A percentile compares a stretch with the other conserved stretches of the same genome.
Evolutionary conservation across 2,113 vertebrate species (phyloP).

Genomic region (Anolis carolinensis): DNA sequence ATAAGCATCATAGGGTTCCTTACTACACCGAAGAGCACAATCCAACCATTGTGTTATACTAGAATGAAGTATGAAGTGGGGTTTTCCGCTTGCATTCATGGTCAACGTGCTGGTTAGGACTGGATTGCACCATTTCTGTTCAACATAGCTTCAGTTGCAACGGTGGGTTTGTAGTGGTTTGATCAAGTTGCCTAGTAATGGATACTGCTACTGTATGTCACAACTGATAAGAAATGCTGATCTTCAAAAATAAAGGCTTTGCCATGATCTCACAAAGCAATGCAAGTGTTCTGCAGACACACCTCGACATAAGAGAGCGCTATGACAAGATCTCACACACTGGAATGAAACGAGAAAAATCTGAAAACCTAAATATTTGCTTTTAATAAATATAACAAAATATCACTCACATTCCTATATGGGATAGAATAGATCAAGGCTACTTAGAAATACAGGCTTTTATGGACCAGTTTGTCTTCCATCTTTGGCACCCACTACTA

Average conservation of each 20-base stretch:
- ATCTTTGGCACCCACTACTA: background rate
- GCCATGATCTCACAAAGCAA: background rate
- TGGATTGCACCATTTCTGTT: background rate
- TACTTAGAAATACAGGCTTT: background rate
- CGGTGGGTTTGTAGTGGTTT: background rate
- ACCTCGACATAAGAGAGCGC: background rate
- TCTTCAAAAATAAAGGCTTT: background rate
- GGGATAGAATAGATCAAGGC: background rate
- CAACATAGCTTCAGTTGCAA: background rate
- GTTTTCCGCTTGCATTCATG: background rate
- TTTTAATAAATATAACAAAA: constrained; percentile 20
- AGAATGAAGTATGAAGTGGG: background rate
- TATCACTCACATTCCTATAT: too few relatives aligned
- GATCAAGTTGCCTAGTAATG: background rate
- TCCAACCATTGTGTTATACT: background rate
- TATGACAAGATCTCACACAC: background rate
- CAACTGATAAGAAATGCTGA: background rate
- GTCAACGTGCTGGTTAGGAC: background rate
- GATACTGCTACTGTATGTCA: background rate
- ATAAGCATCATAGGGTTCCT: too few relatives aligned
- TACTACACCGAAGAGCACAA: background rate
- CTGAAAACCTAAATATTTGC: constrained; percentile 2
- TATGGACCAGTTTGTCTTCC: background rate
- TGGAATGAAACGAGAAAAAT: background rate
- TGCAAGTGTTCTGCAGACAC: background rate